Conservation (phyloP, 1,140 invertebrate species). For the Vanessa tameamea region DNA sequence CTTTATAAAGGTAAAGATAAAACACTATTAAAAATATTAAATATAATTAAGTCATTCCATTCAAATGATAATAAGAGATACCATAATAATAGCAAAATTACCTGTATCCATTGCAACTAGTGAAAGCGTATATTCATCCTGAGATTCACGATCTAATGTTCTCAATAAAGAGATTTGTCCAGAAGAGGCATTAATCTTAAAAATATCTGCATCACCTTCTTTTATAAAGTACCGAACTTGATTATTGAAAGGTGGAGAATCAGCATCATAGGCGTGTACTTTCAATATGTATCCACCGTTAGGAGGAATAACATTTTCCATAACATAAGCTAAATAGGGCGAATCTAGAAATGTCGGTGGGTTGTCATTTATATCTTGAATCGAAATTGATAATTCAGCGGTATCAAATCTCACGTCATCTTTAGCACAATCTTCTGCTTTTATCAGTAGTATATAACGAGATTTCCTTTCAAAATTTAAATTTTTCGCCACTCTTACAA, state of each 20-base stretch:
- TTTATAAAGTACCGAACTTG: slow-evolving; percentile 95
- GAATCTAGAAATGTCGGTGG: slow-evolving; percentile 94
- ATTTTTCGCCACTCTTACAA: slow-evolving; percentile 93
- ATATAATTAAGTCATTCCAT: no score
- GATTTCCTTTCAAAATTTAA: slow-evolving; percentile 94
- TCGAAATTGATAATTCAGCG: slow-evolving; percentile 85
- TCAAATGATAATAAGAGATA: no score
- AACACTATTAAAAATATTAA: not conserved
- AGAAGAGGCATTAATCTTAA: slow-evolving; percentile 92
- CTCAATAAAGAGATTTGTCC: slow-evolving; percentile 92
- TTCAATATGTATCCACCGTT: slow-evolving; percentile 89
- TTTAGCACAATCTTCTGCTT: slow-evolving; percentile 92
- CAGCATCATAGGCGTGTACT: slow-evolving; percentile 93
- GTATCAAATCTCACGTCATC: slow-evolving; percentile 85
- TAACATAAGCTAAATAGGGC: slow-evolving; percentile 94
- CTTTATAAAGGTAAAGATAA: no score
- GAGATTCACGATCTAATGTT: slow-evolving; percentile 90
- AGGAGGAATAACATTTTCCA: slow-evolving; percentile 93
- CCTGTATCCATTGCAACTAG: slow-evolving; percentile 96
- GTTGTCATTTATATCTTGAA: slow-evolving; percentile 97
- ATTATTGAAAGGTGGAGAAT: slow-evolving; percentile 93
- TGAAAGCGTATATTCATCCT: slow-evolving; percentile 90
- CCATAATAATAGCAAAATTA: slow-evolving; percentile 60
- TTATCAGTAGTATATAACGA: slow-evolving; percentile 90
- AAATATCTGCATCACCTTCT: slow-evolving; percentile 93